These are phyloP conservation scores for Bolinopsis microptera DNA, from an alignment of 37 sponge, comb jelly and placozoan species.

Conservation along the genomic window DNA sequence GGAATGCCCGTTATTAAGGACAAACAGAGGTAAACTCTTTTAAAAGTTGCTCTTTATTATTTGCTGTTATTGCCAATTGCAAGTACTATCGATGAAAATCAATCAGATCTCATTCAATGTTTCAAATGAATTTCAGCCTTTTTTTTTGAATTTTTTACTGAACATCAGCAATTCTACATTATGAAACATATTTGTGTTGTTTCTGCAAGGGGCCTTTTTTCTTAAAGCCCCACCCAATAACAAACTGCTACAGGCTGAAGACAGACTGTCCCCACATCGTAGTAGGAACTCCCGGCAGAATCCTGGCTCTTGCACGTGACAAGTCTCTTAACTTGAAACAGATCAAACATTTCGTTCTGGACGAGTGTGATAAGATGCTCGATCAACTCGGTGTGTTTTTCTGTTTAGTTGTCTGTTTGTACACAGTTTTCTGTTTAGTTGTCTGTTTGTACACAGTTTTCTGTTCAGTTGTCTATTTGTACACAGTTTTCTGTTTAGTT, in stretches of 20 bases:
- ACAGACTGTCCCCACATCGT: slow-evolving; percentile 99
- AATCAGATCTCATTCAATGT: too few species aligned
- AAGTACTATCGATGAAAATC: too few species aligned
- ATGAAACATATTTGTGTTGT: background rate
- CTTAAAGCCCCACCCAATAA: background rate
- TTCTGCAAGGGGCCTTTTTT: background rate
- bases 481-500: too few species aligned
- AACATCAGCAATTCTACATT: background rate
- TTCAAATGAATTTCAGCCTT: too few species aligned
- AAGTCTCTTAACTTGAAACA: slow-evolving; percentile 93
- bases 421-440: too few species aligned
- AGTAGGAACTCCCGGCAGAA: slow-evolving; percentile 95
- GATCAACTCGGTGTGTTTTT: slow-evolving; percentile 96
- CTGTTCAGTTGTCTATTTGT: too few species aligned
- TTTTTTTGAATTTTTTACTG: too few species aligned
- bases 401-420: too few species aligned
- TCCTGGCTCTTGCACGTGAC: slow-evolving; percentile 87
- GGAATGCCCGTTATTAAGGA: slow-evolving; percentile 93
- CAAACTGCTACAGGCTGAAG: slow-evolving; percentile 71
- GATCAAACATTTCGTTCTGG: slow-evolving; percentile 95
- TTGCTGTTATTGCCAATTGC: too few species aligned
- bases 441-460: too few species aligned
- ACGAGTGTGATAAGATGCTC: slow-evolving; percentile 99
- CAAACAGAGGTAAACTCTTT: slow-evolving; percentile 82
- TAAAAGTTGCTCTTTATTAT: too few species aligned